Base-by-base conservation (phyloP, 2,888 invertebrate species). In the Dicyrtomina minuta region DNA sequence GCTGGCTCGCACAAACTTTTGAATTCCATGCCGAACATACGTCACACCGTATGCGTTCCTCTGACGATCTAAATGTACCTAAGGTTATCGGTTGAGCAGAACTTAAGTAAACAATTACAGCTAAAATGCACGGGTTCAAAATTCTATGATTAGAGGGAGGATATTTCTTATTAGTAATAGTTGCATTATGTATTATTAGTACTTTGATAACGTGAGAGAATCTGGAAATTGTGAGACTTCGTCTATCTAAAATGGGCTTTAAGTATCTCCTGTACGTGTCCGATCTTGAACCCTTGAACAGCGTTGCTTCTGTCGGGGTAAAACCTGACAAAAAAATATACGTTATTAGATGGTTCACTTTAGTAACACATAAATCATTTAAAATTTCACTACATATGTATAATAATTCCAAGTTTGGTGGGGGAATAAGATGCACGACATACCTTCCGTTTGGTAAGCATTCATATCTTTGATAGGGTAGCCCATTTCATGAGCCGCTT, bases 31-130 rank as follows among this genome's bases (percentile, higher is more conserved):
- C 10, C 62, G 26, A 13, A 33, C 33, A 33, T 62, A 62, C 13
- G 49, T 51, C 1, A 62, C 51, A 49, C 62, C 62, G 33, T 62
- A 62, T 0, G 62, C 62, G n/a, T 62, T 62, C n/a, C 62, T 1
- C 17, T 51, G 62, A n/a, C 26, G 13, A 39, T 62, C 62, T 10
- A 62, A 26, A 33, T 62, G 62, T 22, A 62, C 20, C 62, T 62
- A 27, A 4, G 20, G 22, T 20, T 53, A 33, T 33, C 17, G 33
- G 33, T 5, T 8, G 33, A 33, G 33, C 33, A 8, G 33, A 33
- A n/a, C 4, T 33, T 8, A 33, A 33, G 33, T 33, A 33, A 33
- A 33, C 33, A 33, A n/a, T 33, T 33, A 33, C 33, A 33, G 33
- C 33, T 33, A 33, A 3, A 33, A 33, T 33, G 33, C 8, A 33